Evolutionary conservation across 2,888 invertebrate species (phyloP).

Genomic region (Phanerotoma sp.): DNA sequence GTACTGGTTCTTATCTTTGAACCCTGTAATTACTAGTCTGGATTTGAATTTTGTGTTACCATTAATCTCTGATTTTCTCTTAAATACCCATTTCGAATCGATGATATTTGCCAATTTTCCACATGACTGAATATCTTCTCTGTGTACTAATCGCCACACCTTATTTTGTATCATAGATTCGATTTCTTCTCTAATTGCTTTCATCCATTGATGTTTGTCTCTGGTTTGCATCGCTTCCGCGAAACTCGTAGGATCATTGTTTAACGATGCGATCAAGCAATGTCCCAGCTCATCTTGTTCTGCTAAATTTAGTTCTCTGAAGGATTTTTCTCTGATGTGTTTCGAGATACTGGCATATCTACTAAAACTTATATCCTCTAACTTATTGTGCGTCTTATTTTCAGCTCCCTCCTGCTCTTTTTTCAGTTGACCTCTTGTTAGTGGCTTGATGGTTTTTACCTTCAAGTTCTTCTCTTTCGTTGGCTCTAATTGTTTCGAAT

Average conservation of each 20-base stretch:
- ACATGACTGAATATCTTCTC: conserved; percentile 3
- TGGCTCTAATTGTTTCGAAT: not conserved
- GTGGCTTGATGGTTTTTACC: not conserved
- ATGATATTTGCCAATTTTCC: conserved; percentile 15
- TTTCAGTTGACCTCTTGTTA: not conserved
- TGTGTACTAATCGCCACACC: conserved; percentile 22
- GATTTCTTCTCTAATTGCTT: conserved; percentile 26
- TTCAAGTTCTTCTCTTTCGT: not conserved
- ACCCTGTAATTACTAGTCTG: conserved; percentile 29
- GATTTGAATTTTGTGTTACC: conserved; percentile 2
- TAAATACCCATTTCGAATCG: conserved; percentile 30
- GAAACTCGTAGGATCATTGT: conserved; percentile 18
- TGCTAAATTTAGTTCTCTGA: no score
- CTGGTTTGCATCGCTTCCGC: conserved; percentile 24
- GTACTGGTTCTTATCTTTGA: conserved; percentile 28
- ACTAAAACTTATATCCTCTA: not conserved
- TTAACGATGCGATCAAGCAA: conserved; percentile 13
- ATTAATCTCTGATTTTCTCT: conserved; percentile 27
- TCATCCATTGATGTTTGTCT: conserved; percentile 20
- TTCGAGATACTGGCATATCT: not conserved
- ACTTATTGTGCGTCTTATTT: not conserved
- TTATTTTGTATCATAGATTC: conserved; percentile 27
- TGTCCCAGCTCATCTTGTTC: conserved; percentile 11
- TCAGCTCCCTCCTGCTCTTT: not conserved
- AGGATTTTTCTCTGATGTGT: no score